phyloP scores from a whole-genome alignment of 2,797 vertebrate genomes.

The Etheostoma perlongum region DNA sequence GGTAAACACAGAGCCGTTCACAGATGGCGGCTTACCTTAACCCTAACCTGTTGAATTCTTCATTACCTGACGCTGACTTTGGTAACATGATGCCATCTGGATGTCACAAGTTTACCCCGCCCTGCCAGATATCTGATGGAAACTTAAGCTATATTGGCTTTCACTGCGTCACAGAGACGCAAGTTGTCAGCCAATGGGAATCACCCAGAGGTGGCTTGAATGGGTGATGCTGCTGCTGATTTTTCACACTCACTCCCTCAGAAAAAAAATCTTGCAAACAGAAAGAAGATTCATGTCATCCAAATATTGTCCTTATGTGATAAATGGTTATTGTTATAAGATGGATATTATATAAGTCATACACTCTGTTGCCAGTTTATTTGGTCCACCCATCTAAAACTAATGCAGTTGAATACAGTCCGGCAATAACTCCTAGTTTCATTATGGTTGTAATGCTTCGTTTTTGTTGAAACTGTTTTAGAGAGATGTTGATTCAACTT shows the following conservation, averaged over 20 bases:
- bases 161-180: slow-evolving; percentile 52
- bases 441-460: no score
- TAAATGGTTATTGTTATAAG: neutral
- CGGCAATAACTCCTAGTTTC: no score
- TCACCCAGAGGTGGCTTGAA: slow-evolving; percentile 24
- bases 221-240: slow-evolving; percentile 1
- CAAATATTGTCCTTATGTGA: neutral
- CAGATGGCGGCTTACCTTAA: slow-evolving; percentile 58
- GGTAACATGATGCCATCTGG: slow-evolving; percentile 66
- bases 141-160: slow-evolving; percentile 68
- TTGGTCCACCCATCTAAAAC: neutral
- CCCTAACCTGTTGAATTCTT: slow-evolving; percentile 80
- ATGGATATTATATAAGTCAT: neutral
- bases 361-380: neutral
- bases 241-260: neutral
- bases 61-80: slow-evolving; percentile 70
- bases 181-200: slow-evolving; percentile 42
- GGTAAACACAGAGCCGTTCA: slow-evolving; percentile 55
- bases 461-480: no score
- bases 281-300: neutral
- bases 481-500: no score
- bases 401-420: neutral
- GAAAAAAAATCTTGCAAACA: neutral
- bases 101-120: slow-evolving; percentile 55
- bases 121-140: slow-evolving; percentile 56